Conservation (phyloP, 2,888 invertebrate species). For the Eilema sororculum region DNA sequence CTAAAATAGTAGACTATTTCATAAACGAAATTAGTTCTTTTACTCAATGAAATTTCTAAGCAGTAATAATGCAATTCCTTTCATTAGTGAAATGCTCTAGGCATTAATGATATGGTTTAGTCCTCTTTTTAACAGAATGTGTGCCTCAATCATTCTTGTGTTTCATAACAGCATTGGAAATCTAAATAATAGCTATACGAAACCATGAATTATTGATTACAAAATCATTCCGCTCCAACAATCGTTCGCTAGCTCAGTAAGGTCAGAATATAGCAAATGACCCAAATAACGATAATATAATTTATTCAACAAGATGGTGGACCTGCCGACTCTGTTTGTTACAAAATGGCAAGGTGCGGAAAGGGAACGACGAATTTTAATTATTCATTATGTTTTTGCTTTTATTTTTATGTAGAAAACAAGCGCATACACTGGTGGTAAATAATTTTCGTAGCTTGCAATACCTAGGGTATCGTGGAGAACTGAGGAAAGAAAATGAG, state of each 20-base stretch:
- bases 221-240: conserved; percentile 6
- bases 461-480: too few species aligned
- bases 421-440: neutral
- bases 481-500: neutral
- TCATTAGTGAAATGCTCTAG: neutral
- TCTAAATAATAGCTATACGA: neutral
- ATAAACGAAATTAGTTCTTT: neutral
- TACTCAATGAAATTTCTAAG: too few species aligned
- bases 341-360: conserved; percentile 1
- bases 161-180: neutral
- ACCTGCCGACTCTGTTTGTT: neutral
- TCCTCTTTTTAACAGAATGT: neutral
- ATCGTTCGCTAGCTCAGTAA: conserved; percentile 1
- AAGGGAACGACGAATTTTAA: neutral
- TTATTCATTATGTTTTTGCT: neutral
- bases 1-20: neutral
- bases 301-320: conserved; percentile 16
- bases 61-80: neutral
- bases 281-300: conserved; percentile 19
- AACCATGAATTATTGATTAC: conserved; percentile 17
- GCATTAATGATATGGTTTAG: neutral
- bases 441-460: neutral
- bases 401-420: neutral
- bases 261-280: conserved; percentile 12
- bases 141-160: neutral